Evolutionary conservation across 1,140 invertebrate species (phyloP).

Genomic region (Apocrypta bakeri): DNA sequence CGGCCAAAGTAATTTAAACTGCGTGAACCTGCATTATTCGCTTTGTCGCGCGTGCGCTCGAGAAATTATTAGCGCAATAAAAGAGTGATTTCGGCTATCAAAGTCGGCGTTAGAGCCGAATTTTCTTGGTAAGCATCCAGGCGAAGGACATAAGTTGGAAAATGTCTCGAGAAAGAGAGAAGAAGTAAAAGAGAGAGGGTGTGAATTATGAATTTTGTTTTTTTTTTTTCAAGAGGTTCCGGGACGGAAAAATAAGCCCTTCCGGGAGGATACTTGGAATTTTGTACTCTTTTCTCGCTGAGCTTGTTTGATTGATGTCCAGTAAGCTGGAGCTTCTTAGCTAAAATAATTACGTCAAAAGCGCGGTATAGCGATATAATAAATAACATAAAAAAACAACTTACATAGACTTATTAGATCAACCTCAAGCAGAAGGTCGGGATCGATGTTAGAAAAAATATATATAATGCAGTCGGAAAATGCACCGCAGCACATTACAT

Average conservation of each 20-base stretch:
- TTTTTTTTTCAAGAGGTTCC: constrained; percentile 1
- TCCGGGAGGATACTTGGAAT: background rate
- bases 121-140: constrained; percentile 15
- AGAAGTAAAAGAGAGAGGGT: no score
- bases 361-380: background rate
- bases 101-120: background rate
- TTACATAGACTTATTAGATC: background rate
- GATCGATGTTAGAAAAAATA: no score
- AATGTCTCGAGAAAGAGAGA: background rate
- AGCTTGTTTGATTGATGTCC: constrained; percentile 2
- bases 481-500: no score
- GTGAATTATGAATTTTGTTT: constrained; percentile 24
- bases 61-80: constrained; percentile 39
- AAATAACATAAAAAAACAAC: background rate
- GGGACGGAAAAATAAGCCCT: background rate
- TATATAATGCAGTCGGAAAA: background rate
- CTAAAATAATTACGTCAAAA: background rate
- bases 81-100: constrained; percentile 32
- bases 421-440: no score
- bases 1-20: constrained; percentile 34
- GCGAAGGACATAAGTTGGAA: constrained; percentile 3
- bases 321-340: background rate
- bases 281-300: background rate
- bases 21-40: constrained; percentile 15
- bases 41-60: background rate